phyloP scores from a whole-genome alignment of 2,888 invertebrate species.

The Agrochola litura region DNA sequence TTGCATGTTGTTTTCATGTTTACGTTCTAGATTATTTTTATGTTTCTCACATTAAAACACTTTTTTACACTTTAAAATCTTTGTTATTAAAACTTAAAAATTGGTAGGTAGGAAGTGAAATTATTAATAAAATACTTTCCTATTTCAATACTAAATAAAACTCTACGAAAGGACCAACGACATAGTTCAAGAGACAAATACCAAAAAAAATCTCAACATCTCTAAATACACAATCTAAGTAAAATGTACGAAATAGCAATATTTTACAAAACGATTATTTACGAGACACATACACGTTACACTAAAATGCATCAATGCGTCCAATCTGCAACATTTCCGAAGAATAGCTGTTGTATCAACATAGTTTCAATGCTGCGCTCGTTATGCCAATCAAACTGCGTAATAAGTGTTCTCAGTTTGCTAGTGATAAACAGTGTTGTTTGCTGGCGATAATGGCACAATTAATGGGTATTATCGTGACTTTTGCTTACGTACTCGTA shows the following conservation, averaged over 20 bases:
- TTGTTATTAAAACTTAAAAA: not conserved
- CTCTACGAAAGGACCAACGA: not conserved
- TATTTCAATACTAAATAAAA: not conserved
- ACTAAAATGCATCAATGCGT: slow-evolving; percentile 6
- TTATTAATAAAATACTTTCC: not conserved
- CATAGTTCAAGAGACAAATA: slow-evolving; percentile 8
- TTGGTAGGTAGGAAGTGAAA: not conserved
- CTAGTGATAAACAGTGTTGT: slow-evolving; percentile 29
- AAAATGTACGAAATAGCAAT: not conserved
- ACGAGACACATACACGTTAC: not conserved
- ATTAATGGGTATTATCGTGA: slow-evolving; percentile 17
- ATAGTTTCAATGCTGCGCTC: not conserved
- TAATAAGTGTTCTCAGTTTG: slow-evolving; percentile 25
- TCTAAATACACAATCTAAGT: not conserved
- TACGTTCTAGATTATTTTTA: not conserved
- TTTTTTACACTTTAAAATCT: not conserved
- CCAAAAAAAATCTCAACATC: not conserved
- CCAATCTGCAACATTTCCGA: slow-evolving; percentile 32
- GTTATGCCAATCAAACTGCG: slow-evolving; percentile 10
- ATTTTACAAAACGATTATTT: slow-evolving; percentile 8
- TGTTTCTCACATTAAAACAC: not conserved
- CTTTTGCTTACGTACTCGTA: not conserved
- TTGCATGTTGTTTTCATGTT: not conserved
- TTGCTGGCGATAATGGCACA: not conserved
- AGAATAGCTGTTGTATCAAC: slow-evolving; percentile 26